A percentile compares a stretch with the other conserved stretches of the same genome.
These are phyloP conservation scores for Scaptomyza graminum DNA, from an alignment of 1,140 invertebrate genomes.

Conservation along the genomic window DNA sequence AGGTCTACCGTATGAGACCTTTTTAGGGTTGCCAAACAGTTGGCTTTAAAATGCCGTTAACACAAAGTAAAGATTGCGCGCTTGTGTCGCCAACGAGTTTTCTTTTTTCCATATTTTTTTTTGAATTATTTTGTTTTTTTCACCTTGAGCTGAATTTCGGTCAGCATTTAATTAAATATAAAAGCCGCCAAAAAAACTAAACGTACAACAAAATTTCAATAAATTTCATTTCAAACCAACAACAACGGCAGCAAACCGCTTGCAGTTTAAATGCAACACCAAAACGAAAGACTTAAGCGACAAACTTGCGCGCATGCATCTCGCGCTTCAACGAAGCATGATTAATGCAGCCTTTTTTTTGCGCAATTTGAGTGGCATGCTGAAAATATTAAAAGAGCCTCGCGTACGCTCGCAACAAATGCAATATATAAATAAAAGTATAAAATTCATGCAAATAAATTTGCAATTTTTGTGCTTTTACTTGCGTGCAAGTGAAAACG, in stretches of 20 bases:
- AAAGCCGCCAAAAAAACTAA: constrained; percentile 38
- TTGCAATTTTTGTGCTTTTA: constrained; percentile 65
- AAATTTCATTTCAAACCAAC: constrained; percentile 63
- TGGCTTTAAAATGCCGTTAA: constrained; percentile 52
- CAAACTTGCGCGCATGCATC: constrained; percentile 46
- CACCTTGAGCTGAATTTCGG: constrained; percentile 81
- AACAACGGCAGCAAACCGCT: constrained; percentile 6
- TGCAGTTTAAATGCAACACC: constrained; percentile 36
- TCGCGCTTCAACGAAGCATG: constrained; percentile 33
- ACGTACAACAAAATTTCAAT: constrained; percentile 52
- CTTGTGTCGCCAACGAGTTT: constrained; percentile 56
- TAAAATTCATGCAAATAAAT: constrained; percentile 69
- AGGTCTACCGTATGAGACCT: constrained; percentile 10
- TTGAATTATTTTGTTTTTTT: constrained; percentile 30
- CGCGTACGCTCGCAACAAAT: constrained; percentile 15
- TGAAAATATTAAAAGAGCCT: constrained; percentile 55
- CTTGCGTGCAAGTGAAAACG: constrained; percentile 57
- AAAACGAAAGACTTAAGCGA: constrained; percentile 77
- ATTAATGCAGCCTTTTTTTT: constrained; percentile 73
- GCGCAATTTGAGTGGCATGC: constrained; percentile 63
- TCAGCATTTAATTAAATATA: constrained; percentile 79
- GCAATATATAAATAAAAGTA: constrained; percentile 16
- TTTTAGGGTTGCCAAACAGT: constrained; percentile 60
- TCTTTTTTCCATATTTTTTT: constrained; percentile 54
- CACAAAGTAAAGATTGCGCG: not conserved